Evolutionary conservation across 2,113 vertebrate species (phyloP), one percentile per base, ranked within the genome.

Genomic region (Hydrolagus affinis): DNA sequence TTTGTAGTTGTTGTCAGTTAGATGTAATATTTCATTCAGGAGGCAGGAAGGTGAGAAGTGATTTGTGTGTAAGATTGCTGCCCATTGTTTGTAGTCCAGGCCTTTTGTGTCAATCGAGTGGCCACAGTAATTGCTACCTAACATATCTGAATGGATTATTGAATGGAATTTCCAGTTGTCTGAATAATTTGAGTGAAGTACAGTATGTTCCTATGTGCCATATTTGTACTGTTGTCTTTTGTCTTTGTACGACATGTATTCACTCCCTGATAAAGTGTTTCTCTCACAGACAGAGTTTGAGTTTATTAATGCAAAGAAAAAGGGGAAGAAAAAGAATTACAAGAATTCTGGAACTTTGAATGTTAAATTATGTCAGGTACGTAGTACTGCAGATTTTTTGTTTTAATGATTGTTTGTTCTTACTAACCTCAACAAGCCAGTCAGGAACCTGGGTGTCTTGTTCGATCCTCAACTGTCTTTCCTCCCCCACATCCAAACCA

Each of bases 241-340:
- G 19, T 30, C 11, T 0, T 66, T 4, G 64, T 2, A 66, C 11
- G 28, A 19, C 23, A 32, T 28, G 30, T n/a, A n/a, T n/a, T n/a
- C n/a, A n/a, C n/a, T n/a, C 32, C 32, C 28, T 66, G 60, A 83
- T 32, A 21, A 11, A 19, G 17, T 64, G 78, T 3, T 83, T 68
- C 86, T 86, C 70, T 77, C 32, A 1, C 88, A 99, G 98, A 90
- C 94, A 11, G 98, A 99, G 90, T 99, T 96, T 93, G 97, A 98
- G 28, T 99, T 97, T 73, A 89, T 99, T 87, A 99, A 99, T 92
- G 95, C 94, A 78, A 98, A 98, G 91, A 99, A 98, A 93, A 96
- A 94, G 62, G 95, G 97, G 90, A 99, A 98, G 91, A 99, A 99
- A 90, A 99, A 97, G 89, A 91, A 66, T 88, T 99, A 98, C 88